Base-by-base conservation (phyloP, 2,797 vertebrate genomes). In the Characodon lateralis region DNA sequence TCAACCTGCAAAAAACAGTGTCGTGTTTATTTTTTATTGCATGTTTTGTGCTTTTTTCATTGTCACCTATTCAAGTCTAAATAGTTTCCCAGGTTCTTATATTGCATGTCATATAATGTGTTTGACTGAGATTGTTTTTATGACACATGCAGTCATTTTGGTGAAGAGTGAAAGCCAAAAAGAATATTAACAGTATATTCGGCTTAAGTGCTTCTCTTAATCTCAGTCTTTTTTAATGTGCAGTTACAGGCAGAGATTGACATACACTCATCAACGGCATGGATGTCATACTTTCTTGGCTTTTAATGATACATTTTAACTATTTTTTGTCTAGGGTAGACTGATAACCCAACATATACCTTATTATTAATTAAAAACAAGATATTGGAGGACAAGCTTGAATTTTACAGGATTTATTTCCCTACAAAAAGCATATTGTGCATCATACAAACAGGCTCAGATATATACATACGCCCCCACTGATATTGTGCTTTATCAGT, bases 1-100 rank as follows among this genome's bases (percentile, higher is more conserved):
- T 95, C 95, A 97, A 96, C 97, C 96, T 96, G 96, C 97, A 95
- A 95, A 96, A 94, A 96, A 94, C 96, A 96, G 94, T 96, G 95
- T 97, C 94, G 96, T 96, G 84, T 95, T 95, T 83, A 72, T 90
- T 89, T 65, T 89, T 94, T 94, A 89, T 84, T 92, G 94, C 93
- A 94, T 93, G 91, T 83, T 83, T 92, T 90, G 84, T 50, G 81
- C 85, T 91, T 92, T 88, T 55, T 84, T 91, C 48, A 39, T 76
- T 90, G 83, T 92, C 66, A 61, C 78, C 78, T 86, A 69, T 82
- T 76, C 77, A 58, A 74, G 46, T 72, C 14, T 28, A 50, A 55
- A 76, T 48, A 35, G 28, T 10, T 61, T n/a, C 9, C 48, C 35
- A 3, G 2, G 35, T 35, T 35, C 35, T 35, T 35, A 35, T 35